Percentiles rank a stretch among this genome's conserved stretches.
phyloP scores from a whole-genome alignment of 2,797 vertebrate species.

The Remorina albescens region DNA sequence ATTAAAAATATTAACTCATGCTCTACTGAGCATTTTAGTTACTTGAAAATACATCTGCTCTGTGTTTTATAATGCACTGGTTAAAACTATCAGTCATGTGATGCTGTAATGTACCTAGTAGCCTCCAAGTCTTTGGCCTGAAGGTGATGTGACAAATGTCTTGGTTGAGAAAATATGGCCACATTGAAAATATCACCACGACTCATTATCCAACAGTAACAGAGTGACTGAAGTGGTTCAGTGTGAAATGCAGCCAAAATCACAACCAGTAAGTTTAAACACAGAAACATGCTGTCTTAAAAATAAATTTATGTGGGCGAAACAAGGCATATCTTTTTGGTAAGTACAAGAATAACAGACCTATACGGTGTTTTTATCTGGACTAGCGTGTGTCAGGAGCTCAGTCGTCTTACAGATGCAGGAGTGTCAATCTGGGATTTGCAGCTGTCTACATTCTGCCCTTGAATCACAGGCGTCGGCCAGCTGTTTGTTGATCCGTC shows the following conservation, averaged over 20 bases:
- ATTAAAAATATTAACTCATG: too few species aligned
- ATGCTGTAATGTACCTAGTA: not conserved
- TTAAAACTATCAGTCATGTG: not conserved
- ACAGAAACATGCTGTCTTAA: not conserved
- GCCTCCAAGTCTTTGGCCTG: too few species aligned
- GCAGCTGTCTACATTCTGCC: slow-evolving; percentile 65
- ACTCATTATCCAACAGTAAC: not conserved
- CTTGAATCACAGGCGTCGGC: slow-evolving; percentile 65
- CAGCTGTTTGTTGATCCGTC: slow-evolving; percentile 67
- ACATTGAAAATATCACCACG: not conserved
- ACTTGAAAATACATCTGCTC: not conserved
- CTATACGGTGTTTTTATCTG: slow-evolving; percentile 22
- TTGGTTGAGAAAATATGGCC: not conserved
- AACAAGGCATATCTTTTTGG: slow-evolving; percentile 3
- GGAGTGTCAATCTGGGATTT: slow-evolving; percentile 66
- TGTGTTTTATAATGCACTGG: not conserved
- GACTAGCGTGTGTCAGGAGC: slow-evolving; percentile 34
- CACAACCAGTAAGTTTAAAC: not conserved
- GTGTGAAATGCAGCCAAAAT: not conserved
- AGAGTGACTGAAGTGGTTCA: not conserved
- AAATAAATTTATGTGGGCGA: not conserved
- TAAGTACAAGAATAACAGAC: slow-evolving; percentile 4
- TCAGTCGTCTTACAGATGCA: slow-evolving; percentile 54
- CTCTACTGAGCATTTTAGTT: not conserved
- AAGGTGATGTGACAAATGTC: too few species aligned